These are phyloP conservation scores for Drosophila repleta DNA, from an alignment of 1,140 invertebrate species.

Conservation along the genomic window DNA sequence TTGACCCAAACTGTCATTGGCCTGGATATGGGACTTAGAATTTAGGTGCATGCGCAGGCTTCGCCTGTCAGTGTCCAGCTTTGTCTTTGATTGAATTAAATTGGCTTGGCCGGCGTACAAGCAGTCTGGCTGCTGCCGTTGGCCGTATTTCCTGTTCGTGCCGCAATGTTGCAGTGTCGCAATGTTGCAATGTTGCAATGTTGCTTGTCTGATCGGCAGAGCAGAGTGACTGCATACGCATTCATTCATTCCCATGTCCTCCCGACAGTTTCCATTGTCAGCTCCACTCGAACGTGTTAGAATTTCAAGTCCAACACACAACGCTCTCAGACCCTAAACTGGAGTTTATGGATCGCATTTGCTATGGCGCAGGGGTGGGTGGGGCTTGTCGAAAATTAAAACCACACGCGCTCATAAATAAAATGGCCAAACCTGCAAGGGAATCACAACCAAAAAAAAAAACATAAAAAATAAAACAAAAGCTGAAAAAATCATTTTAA, in stretches of 20 bases:
- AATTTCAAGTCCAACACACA: constrained; percentile 30
- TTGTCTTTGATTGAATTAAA: constrained; percentile 80
- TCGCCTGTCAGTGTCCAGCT: constrained; percentile 58
- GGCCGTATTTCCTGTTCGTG: constrained; percentile 32
- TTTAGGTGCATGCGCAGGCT: constrained; percentile 19
- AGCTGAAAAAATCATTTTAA: constrained; percentile 17
- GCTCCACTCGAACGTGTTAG: constrained; percentile 52
- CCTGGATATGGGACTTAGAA: not conserved
- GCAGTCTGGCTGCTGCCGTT: constrained; percentile 25
- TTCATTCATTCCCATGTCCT: constrained; percentile 56
- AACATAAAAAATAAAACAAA: constrained; percentile 36
- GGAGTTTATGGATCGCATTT: constrained; percentile 51
- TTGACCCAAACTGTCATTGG: constrained; percentile 36
- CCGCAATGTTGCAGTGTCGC: constrained; percentile 42
- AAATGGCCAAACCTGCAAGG: constrained; percentile 49
- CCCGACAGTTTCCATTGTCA: constrained; percentile 50
- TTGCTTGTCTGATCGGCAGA: constrained; percentile 11
- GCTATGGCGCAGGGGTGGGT: not conserved
- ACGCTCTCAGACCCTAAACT: constrained; percentile 20
- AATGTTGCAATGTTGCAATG: constrained; percentile 39
- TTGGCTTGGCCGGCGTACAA: constrained; percentile 35
- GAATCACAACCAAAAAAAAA: constrained; percentile 21
- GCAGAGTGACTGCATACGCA: constrained; percentile 41
- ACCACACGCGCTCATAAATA: constrained; percentile 53
- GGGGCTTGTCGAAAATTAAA: constrained; percentile 34